These are phyloP conservation scores for Lipophrys pholis DNA, from an alignment of 2,113 vertebrate genomes.

Conservation along the genomic window DNA sequence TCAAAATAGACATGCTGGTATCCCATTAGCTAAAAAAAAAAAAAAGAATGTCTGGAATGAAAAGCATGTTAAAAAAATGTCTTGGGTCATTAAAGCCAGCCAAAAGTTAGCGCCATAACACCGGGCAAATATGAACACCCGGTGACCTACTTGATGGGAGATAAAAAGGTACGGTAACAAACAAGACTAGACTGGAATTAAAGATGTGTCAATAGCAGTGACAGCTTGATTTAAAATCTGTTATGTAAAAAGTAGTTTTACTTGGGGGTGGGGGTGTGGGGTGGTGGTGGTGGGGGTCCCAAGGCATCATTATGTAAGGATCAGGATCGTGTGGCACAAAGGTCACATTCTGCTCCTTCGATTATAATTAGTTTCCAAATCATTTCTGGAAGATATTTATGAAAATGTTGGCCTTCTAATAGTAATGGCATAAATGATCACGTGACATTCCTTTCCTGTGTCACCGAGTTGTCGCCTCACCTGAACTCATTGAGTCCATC, in stretches of 20 bases:
- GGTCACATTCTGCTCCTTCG: no score
- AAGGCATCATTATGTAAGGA: no score
- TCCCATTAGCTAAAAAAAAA: not conserved
- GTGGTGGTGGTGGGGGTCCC: no score
- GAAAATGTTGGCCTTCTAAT: no score
- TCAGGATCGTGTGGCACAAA: no score
- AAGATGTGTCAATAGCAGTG: not conserved
- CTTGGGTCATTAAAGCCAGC: conserved; percentile 33
- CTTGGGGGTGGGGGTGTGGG: no score
- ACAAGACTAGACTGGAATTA: not conserved
- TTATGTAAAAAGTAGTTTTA: not conserved
- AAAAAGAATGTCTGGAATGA: conserved; percentile 13
- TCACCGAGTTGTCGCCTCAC: conserved; percentile 81
- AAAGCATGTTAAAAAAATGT: conserved; percentile 9
- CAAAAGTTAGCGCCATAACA: conserved; percentile 15
- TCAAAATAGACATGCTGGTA: not conserved
- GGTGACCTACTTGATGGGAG: conserved; percentile 22
- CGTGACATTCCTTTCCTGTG: no score
- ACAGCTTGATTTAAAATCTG: no score
- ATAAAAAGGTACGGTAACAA: not conserved
- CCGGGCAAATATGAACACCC: conserved; percentile 6
- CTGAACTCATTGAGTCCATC: conserved; percentile 98
- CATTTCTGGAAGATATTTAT: no score
- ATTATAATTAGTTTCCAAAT: no score
- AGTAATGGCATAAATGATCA: no score